These are phyloP conservation scores for Nomada hirtipes DNA, from an alignment of 2,888 invertebrate species.

Conservation along the genomic window DNA sequence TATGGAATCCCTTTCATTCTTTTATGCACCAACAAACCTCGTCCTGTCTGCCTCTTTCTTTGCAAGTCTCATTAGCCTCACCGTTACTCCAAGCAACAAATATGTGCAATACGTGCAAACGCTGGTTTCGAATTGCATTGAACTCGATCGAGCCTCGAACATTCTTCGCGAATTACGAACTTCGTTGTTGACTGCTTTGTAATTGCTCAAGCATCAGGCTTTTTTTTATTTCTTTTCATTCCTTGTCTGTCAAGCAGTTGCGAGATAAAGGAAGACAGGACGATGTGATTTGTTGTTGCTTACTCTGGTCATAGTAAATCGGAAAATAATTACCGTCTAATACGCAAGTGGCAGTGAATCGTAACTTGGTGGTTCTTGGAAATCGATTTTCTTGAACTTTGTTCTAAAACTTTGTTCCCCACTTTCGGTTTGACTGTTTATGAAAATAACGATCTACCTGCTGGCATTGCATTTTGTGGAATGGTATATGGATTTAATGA, in stretches of 20 bases:
- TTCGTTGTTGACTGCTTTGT: background rate
- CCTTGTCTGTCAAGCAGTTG: background rate
- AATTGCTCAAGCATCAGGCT: too few species aligned
- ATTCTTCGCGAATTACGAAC: slow-evolving; percentile 5
- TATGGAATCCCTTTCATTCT: slow-evolving; percentile 59
- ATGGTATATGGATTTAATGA: too few species aligned
- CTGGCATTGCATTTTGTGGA: too few species aligned
- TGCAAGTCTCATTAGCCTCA: slow-evolving; percentile 40
- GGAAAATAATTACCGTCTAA: background rate
- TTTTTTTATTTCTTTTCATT: background rate
- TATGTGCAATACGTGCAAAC: slow-evolving; percentile 48
- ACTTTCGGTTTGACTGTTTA: too few species aligned
- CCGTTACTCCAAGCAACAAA: slow-evolving; percentile 29
- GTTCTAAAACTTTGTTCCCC: too few species aligned
- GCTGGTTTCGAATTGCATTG: slow-evolving; percentile 42
- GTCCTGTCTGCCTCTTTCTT: slow-evolving; percentile 21
- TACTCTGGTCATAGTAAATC: background rate
- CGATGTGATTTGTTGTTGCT: background rate
- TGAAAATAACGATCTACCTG: too few species aligned
- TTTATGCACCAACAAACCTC: slow-evolving; percentile 67
- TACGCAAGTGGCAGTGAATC: background rate
- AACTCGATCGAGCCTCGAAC: slow-evolving; percentile 4
- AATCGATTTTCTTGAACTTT: too few species aligned
- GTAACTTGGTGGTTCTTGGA: background rate
- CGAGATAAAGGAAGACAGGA: background rate